Conservation (phyloP, 2,888 invertebrate species). For the Fissipunctia ypsillon region DNA sequence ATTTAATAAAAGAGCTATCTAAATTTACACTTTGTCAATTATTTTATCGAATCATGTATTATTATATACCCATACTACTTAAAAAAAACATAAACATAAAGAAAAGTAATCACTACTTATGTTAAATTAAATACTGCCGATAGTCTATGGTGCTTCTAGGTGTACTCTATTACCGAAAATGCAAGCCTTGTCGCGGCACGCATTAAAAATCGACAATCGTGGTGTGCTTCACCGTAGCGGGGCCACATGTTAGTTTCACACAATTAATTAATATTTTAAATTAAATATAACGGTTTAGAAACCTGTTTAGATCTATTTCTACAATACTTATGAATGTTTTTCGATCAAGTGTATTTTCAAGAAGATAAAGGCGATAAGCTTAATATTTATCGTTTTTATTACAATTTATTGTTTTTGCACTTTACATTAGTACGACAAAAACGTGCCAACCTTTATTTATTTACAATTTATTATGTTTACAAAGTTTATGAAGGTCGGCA, state of each 20-base stretch:
- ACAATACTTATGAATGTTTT: background rate
- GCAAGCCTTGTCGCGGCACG: constrained; percentile 78
- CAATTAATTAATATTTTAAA: background rate
- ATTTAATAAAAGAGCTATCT: background rate
- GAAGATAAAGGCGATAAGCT: background rate
- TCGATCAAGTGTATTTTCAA: background rate
- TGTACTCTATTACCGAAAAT: constrained; percentile 85
- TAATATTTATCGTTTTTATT: background rate
- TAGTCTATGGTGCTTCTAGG: constrained; percentile 43
- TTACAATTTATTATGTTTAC: constrained; percentile 35
- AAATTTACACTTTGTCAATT: too few relatives aligned
- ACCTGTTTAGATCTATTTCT: background rate
- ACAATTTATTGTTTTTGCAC: constrained; percentile 13
- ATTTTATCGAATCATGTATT: background rate
- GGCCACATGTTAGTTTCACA: constrained; percentile 42
- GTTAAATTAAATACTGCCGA: constrained; percentile 17
- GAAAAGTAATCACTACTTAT: background rate
- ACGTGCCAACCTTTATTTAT: constrained; percentile 48
- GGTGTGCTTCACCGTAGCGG: constrained; percentile 69
- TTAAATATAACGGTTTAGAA: background rate
- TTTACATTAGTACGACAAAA: constrained; percentile 21
- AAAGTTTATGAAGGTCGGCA: constrained; percentile 46
- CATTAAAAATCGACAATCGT: constrained; percentile 81
- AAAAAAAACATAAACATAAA: background rate
- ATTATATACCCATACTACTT: too few relatives aligned